Evolutionary conservation across 2,888 invertebrate species (phyloP).

Genomic region (Diarsia dahlii): DNA sequence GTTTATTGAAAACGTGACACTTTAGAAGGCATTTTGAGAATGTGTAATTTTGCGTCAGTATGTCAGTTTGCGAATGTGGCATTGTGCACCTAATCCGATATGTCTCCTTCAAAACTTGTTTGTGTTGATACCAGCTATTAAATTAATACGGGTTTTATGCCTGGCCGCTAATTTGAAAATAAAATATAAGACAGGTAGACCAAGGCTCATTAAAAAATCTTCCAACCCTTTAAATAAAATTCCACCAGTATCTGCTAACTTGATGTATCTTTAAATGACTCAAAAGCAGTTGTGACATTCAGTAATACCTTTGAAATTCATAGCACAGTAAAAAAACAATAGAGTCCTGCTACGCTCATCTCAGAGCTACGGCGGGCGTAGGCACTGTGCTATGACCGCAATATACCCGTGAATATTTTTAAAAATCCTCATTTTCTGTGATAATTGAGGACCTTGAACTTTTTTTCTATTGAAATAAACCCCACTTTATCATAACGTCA

Average conservation of each 20-base stretch:
- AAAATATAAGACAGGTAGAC: too few relatives aligned
- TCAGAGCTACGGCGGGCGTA: slow-evolving; percentile 21
- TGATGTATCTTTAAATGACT: background rate
- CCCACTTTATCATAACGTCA: too few relatives aligned
- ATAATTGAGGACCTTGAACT: background rate
- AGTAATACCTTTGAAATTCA: background rate
- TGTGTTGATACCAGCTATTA: too few relatives aligned
- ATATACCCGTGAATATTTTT: background rate
- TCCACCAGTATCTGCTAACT: background rate
- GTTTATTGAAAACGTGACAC: too few relatives aligned
- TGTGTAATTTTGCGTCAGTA: too few relatives aligned
- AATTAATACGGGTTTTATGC: too few relatives aligned
- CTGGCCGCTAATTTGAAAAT: too few relatives aligned
- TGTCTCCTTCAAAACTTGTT: too few relatives aligned
- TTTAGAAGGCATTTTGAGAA: too few relatives aligned
- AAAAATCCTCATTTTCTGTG: background rate
- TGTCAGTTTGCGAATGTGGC: too few relatives aligned
- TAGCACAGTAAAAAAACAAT: background rate
- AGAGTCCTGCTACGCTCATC: background rate
- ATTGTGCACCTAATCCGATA: too few relatives aligned
- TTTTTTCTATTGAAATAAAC: background rate
- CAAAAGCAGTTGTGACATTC: background rate
- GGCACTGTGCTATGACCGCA: background rate
- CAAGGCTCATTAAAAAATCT: too few relatives aligned
- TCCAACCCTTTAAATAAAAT: background rate